Evolutionary conservation across 2,113 vertebrate genomes (phyloP).

Genomic region (Probosciger aterrimus): DNA sequence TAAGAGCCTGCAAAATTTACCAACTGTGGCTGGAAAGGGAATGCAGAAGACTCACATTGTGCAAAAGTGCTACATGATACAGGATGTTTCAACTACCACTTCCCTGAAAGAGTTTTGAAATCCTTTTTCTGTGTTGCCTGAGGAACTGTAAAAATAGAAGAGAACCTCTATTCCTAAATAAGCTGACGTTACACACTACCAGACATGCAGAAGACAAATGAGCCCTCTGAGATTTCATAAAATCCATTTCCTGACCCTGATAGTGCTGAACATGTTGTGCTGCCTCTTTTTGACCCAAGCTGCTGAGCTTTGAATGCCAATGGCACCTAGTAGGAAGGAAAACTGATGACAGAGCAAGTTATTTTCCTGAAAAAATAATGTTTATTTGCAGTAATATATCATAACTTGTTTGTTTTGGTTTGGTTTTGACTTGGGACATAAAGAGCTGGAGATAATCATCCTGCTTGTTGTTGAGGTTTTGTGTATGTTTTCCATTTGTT

Average conservation of each 20-base stretch:
- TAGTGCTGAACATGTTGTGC: neutral
- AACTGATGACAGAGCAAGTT: neutral
- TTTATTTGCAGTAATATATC: neutral
- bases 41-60: neutral
- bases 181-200: neutral
- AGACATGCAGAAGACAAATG: neutral
- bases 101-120: conserved; percentile 56
- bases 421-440: neutral
- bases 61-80: neutral
- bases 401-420: neutral
- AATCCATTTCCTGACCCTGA: neutral
- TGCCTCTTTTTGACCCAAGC: neutral
- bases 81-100: neutral
- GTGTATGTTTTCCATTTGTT: neutral
- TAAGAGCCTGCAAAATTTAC: neutral
- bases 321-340: neutral
- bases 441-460: neutral
- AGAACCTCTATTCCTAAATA: neutral
- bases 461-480: neutral
- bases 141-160: neutral
- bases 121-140: conserved; percentile 11
- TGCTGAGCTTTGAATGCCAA: neutral
- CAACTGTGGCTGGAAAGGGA: neutral
- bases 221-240: neutral
- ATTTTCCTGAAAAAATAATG: neutral